Evolutionary conservation across 2,888 invertebrate species (phyloP).

Genomic region (Onchidella celtica): DNA sequence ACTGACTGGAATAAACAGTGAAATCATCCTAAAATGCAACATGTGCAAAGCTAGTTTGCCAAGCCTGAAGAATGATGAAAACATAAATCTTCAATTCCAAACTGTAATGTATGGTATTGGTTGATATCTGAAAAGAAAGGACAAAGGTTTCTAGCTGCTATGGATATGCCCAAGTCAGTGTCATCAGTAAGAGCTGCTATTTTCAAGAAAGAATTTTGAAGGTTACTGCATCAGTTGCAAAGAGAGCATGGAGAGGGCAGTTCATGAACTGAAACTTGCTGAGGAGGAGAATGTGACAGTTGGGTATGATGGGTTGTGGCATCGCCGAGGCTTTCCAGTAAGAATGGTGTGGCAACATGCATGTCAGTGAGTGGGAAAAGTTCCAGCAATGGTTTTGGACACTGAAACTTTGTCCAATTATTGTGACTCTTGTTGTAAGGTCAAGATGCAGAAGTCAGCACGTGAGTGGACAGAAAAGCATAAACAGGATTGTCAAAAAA

Average conservation of each 20-base stretch:
- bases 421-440: conserved; percentile 24
- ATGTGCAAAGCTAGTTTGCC: no score
- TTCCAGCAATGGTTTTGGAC: not conserved
- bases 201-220: conserved; percentile 3
- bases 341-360: not conserved
- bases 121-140: no score
- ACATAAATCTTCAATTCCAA: no score
- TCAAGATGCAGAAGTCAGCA: conserved; percentile 2
- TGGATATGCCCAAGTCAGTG: not conserved
- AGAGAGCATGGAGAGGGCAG: not conserved
- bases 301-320: not conserved
- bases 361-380: not conserved
- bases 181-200: not conserved
- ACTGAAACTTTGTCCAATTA: conserved; percentile 2
- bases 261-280: not conserved
- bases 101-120: no score
- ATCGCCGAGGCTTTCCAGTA: not conserved
- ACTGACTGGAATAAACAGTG: no score
- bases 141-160: not conserved
- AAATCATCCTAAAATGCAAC: no score
- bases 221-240: not conserved
- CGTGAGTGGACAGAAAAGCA: conserved; percentile 11
- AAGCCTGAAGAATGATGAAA: no score
- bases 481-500: conserved; percentile 10
- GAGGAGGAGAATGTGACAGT: not conserved